These are phyloP conservation scores for Phylloscopus trochilus DNA, from an alignment of 2,113 vertebrate species.

Conservation along the genomic window DNA sequence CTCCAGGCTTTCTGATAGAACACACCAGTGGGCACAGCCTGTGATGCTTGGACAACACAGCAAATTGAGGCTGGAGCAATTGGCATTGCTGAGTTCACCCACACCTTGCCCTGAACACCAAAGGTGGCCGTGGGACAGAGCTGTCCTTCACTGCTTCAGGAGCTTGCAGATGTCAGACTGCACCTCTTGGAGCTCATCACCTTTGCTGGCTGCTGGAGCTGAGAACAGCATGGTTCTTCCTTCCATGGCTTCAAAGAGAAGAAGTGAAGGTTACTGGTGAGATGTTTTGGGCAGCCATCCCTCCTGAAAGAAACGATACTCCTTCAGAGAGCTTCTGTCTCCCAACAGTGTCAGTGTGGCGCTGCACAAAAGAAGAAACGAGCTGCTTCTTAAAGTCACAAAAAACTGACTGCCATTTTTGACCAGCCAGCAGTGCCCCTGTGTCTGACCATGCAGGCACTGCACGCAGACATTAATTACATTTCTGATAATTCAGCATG, in stretches of 20 bases:
- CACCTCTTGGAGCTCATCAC: neutral
- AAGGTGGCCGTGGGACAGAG: neutral
- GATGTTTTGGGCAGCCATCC: conserved; percentile 7
- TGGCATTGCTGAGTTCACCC: neutral
- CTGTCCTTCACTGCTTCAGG: neutral
- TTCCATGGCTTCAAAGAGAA: neutral
- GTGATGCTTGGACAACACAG: neutral
- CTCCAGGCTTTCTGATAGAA: neutral
- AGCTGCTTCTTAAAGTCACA: neutral
- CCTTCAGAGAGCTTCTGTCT: neutral
- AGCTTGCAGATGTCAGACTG: neutral
- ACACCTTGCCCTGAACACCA: neutral
- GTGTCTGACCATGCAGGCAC: neutral
- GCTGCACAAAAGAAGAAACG: neutral
- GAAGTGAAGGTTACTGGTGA: conserved; percentile 14
- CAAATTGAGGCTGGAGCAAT: neutral
- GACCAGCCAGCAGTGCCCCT: neutral
- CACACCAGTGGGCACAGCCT: neutral
- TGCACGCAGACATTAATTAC: neutral
- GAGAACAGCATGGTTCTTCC: neutral
- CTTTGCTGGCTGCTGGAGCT: neutral
- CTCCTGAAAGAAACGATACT: neutral
- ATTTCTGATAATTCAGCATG: neutral
- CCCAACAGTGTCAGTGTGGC: neutral
- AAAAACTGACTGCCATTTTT: neutral